Conservation (phyloP, 2,888 invertebrate species). For the Eurytoma adleriae region DNA sequence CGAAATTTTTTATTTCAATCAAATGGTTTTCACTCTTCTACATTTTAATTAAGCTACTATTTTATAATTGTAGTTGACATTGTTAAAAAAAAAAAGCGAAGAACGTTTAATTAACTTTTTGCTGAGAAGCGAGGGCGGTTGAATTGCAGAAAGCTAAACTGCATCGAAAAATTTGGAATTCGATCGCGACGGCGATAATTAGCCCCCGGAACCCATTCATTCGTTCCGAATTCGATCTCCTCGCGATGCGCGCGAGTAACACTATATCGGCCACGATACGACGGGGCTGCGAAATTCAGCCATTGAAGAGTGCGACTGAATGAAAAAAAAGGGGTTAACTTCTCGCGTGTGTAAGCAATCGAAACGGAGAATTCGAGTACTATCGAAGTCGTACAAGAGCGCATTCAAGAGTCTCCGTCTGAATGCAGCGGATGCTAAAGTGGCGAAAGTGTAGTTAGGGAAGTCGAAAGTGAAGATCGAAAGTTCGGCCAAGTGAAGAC, state of each 20-base stretch:
- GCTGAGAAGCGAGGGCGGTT: neutral
- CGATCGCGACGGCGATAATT: conserved; percentile 26
- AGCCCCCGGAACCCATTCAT: conserved; percentile 25
- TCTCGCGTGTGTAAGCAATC: conserved; percentile 26
- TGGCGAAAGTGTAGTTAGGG: too few relatives aligned
- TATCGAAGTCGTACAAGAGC: conserved; percentile 25
- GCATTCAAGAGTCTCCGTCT: conserved; percentile 33
- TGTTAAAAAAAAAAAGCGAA: neutral
- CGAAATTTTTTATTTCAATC: too few relatives aligned
- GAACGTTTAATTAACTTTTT: neutral
- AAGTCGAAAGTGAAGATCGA: too few relatives aligned
- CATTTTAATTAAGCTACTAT: too few relatives aligned
- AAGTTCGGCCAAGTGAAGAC: too few relatives aligned
- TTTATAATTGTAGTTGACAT: too few relatives aligned
- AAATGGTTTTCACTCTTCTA: too few relatives aligned
- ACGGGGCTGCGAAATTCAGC: conserved; percentile 5
- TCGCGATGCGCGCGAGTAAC: conserved; percentile 3
- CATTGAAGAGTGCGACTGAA: conserved; percentile 40
- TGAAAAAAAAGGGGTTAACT: conserved; percentile 19
- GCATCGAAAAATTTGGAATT: conserved; percentile 25
- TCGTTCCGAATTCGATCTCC: conserved; percentile 23
- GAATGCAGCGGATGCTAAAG: neutral
- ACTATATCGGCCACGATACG: neutral
- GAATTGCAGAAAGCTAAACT: neutral
- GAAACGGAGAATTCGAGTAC: conserved; percentile 5